These are phyloP conservation scores for Ophion costatus DNA, from an alignment of 2,888 invertebrate species.

Conservation along the genomic window DNA sequence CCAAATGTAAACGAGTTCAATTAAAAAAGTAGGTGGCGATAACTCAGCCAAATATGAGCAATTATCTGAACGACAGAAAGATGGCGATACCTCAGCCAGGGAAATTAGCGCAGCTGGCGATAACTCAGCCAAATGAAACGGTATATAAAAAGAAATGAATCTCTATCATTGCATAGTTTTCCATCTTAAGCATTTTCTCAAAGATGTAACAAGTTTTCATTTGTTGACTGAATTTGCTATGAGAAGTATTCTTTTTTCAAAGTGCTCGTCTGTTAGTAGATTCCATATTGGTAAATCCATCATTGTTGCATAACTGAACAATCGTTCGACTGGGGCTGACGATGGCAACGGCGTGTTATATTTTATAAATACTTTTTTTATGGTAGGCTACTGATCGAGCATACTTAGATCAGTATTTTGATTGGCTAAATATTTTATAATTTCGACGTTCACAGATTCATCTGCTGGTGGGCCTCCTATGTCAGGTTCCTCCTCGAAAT, in stretches of 20 bases:
- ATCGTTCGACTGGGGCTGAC: conserved; percentile 55
- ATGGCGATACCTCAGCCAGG: no score
- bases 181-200: no score
- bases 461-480: neutral
- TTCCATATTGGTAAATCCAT: conserved; percentile 51
- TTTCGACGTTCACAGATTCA: conserved; percentile 12
- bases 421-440: conserved; percentile 26
- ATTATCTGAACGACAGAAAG: no score
- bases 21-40: no score
- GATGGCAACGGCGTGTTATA: conserved; percentile 54
- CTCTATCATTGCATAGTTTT: no score
- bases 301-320: conserved; percentile 56
- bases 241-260: conserved; percentile 32
- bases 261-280: conserved; percentile 37
- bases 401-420: conserved; percentile 2
- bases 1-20: no score
- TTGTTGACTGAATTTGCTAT: conserved; percentile 19
- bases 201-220: no score
- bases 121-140: no score
- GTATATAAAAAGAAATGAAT: no score
- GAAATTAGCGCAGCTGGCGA: no score
- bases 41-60: no score
- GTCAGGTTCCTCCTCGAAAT: conserved; percentile 1
- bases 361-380: conserved; percentile 33
- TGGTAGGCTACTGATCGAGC: conserved; percentile 14